Evolutionary conservation across 2,797 vertebrate species (phyloP).

Genomic region (Rhinella marina): DNA sequence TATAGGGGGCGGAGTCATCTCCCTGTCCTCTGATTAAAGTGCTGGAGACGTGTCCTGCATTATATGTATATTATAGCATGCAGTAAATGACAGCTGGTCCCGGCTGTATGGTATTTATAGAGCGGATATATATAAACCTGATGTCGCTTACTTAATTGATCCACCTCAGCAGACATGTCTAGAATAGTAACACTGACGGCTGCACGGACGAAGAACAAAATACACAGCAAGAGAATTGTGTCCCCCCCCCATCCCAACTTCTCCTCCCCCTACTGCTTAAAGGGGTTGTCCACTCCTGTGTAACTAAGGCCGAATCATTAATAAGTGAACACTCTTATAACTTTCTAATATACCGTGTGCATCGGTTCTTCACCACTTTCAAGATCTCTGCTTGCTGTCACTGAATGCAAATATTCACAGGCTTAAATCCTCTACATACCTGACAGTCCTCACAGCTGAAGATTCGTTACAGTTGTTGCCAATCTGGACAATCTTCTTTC

Average conservation of each 20-base stretch:
- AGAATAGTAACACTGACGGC: conserved; percentile 5
- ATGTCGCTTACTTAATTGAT: conserved; percentile 1
- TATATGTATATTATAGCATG: not conserved
- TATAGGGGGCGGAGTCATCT: too few species aligned
- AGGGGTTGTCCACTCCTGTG: too few species aligned
- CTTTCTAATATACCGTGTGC: not conserved
- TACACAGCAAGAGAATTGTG: not conserved
- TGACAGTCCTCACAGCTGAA: not conserved
- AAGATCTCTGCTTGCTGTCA: not conserved
- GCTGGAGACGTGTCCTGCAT: too few species aligned
- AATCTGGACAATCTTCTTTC: too few species aligned
- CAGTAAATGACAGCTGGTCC: not conserved
- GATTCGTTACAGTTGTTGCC: too few species aligned
- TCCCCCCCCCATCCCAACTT: not conserved
- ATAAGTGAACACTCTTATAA: not conserved
- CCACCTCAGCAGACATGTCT: not conserved
- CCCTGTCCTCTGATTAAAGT: too few species aligned
- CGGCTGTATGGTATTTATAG: not conserved
- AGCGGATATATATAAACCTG: not conserved
- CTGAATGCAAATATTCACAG: not conserved
- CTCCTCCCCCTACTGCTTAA: not conserved
- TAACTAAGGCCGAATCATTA: not conserved
- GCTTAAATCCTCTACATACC: not conserved
- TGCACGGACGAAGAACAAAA: not conserved
- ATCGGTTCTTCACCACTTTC: not conserved